Evolutionary conservation across 2,797 vertebrate genomes (phyloP), one percentile per base, ranked within the genome.

Genomic region (Cossypha heuglini): DNA sequence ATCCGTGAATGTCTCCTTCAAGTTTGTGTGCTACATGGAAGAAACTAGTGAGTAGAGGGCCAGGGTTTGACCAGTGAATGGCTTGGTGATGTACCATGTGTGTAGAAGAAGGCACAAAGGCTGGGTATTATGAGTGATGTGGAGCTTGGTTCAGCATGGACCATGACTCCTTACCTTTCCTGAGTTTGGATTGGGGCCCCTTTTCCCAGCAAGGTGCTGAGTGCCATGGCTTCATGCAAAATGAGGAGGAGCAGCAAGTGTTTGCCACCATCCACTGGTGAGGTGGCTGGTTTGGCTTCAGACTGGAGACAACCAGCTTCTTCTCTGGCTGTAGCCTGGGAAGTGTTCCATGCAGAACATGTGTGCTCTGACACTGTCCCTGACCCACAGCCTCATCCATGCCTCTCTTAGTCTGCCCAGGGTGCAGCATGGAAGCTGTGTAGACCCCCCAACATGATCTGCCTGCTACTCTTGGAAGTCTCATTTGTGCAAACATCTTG

Each of bases 311-410:
- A 68, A 0, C 11, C 33, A 66, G n/a, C 40, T 63, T 10, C 64
- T 72, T 58, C 17, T 66, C 33, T 80, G 52, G 5, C 61, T 92
- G 48, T 26, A 74, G 88, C 57, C 29, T 20, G 1, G 17, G 31
- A 18, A 16, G 2, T 0, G 13, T 74, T 58, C 52, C 15, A 4
- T 48, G 28, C 6, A 3, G 35, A 55, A 28, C 4, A 5, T 0
- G 1, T 16, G 15, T 57, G 61, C 29, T 61, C 48, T 37, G 63
- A 28, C 21, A 11, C 69, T 0, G 0, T 40, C 38, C 71, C 42
- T 89, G 84, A 78, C 35, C 21, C 3, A 4, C 66, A 55, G 45
- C 74, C 54, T 57, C 40, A 66, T 55, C 68, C 10, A 0, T 58
- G 20, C 10, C 31, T 4, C 26, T 48, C 48, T 57, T 21, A 61